Evolutionary conservation across 1,140 invertebrate genomes (phyloP).

Genomic region (Drosophila ercepeae): DNA sequence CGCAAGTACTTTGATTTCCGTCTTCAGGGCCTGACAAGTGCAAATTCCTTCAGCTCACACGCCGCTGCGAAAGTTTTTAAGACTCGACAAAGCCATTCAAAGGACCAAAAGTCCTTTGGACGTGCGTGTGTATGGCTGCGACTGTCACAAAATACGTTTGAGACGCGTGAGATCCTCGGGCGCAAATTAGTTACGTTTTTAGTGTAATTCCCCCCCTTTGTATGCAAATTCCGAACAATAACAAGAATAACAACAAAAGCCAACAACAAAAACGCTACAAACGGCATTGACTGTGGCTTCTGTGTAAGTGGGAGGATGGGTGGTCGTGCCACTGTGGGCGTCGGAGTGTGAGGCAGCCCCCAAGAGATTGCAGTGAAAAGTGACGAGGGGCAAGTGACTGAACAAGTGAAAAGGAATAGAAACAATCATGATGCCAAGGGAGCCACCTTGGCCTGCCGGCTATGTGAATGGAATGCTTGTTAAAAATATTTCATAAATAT

Average conservation of each 20-base stretch:
- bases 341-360: conserved; percentile 17
- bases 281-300: conserved; percentile 32
- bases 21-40: conserved; percentile 30
- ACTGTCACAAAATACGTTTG: conserved; percentile 32
- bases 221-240: conserved; percentile 61
- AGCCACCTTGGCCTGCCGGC: conserved; percentile 10
- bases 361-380: conserved; percentile 59
- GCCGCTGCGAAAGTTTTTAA: conserved; percentile 20
- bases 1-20: conserved; percentile 46
- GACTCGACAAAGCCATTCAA: conserved; percentile 40
- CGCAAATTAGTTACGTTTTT: conserved; percentile 70
- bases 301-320: conserved; percentile 9
- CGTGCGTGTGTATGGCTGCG: conserved; percentile 1
- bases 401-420: conserved; percentile 54
- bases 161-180: conserved; percentile 42
- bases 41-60: conserved; percentile 25
- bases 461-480: neutral
- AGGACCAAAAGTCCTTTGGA: conserved; percentile 16
- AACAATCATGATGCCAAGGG: conserved; percentile 44
- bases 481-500: neutral
- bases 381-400: conserved; percentile 41
- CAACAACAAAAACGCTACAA: conserved; percentile 32
- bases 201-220: conserved; percentile 53
- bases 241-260: conserved; percentile 43
- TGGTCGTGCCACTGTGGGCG: neutral